These are phyloP conservation scores for Clitarchus hookeri DNA, from an alignment of 2,888 invertebrate genomes.

Conservation along the genomic window DNA sequence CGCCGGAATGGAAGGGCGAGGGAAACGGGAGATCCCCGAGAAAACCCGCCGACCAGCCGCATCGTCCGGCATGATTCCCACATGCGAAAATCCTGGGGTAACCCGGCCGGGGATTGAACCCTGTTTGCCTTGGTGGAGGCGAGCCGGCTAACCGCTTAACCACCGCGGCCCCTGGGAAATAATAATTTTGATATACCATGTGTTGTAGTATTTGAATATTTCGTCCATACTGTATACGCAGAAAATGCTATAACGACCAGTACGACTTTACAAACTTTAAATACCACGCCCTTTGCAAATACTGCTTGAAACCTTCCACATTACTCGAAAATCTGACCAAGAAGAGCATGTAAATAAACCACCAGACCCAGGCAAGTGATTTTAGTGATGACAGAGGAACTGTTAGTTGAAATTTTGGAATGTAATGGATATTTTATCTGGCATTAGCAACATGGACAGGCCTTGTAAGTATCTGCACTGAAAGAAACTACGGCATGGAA, in stretches of 20 bases:
- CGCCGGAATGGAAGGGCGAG: too few species aligned
- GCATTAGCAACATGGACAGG: background rate
- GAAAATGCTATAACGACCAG: background rate
- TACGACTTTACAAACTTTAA: slow-evolving; percentile 1
- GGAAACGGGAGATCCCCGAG: too few species aligned
- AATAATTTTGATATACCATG: background rate
- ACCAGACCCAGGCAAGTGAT: background rate
- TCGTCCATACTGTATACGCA: background rate
- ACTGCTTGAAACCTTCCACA: background rate
- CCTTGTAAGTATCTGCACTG: background rate
- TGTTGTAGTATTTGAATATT: background rate
- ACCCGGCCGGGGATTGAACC: too few species aligned
- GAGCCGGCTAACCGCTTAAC: too few species aligned
- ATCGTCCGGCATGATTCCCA: too few species aligned
- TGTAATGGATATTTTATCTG: background rate
- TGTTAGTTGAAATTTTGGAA: background rate
- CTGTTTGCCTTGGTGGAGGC: too few species aligned
- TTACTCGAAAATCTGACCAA: background rate
- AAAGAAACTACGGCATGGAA: background rate
- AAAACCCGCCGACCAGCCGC: too few species aligned
- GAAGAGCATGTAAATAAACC: background rate
- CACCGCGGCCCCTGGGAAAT: too few species aligned
- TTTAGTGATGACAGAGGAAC: background rate
- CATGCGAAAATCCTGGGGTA: too few species aligned
- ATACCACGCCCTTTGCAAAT: background rate